These are phyloP conservation scores for Microcebus lehilahytsara DNA, from an alignment of 2,113 vertebrate species.

Conservation along the genomic window DNA sequence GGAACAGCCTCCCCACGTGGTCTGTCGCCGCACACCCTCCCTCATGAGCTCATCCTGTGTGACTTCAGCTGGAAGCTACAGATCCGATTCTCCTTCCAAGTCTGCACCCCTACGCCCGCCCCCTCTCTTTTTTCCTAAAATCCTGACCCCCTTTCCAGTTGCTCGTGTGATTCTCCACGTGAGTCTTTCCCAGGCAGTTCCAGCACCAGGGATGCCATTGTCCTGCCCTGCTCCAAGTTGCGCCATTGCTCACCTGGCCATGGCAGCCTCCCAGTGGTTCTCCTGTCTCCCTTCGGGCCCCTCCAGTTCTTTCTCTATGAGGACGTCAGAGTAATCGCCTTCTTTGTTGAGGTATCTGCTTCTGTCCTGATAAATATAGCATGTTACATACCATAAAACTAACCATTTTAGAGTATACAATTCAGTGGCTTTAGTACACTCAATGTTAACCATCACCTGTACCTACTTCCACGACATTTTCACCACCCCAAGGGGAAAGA, in stretches of 20 bases:
- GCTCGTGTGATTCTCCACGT: neutral
- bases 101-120: accelerated
- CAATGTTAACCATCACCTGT: neutral
- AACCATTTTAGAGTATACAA: neutral
- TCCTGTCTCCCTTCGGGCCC: neutral
- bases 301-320: neutral
- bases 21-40: too few relatives aligned
- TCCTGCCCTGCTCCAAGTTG: neutral
- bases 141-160: neutral
- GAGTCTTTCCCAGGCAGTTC: neutral
- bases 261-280: accelerated
- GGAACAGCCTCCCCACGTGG: too few relatives aligned
- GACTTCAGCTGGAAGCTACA: neutral
- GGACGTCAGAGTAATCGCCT: too few relatives aligned
- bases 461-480: neutral
- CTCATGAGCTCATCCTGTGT: neutral
- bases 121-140: neutral
- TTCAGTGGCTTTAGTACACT: neutral
- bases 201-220: neutral
- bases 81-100: neutral
- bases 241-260: neutral
- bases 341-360: neutral
- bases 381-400: neutral
- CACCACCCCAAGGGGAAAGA: neutral
- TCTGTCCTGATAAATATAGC: neutral